Conservation (phyloP, 1,140 invertebrate species). For the Papilio machaon region DNA sequence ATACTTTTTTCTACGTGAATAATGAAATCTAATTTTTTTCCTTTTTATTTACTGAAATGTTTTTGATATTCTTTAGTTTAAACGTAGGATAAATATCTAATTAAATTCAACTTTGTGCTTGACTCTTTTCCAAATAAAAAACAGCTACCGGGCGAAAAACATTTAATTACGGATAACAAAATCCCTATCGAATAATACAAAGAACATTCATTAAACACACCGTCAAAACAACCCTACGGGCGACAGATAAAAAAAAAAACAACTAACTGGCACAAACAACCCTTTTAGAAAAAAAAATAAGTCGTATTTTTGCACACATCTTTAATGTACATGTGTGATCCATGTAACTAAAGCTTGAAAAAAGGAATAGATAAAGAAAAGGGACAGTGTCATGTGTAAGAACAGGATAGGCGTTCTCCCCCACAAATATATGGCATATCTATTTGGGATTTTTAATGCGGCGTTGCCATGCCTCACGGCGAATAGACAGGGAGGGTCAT, state of each 20-base stretch:
- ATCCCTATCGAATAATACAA: slow-evolving; percentile 33
- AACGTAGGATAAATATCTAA: background rate
- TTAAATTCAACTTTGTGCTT: background rate
- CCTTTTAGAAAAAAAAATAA: slow-evolving; percentile 12
- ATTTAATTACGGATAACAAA: slow-evolving; percentile 39
- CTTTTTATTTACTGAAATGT: background rate
- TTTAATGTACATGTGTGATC: slow-evolving; percentile 16
- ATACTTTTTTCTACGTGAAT: no score
- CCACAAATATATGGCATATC: slow-evolving; percentile 38
- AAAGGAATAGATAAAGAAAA: slow-evolving; percentile 36
- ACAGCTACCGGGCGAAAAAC: slow-evolving; percentile 8
- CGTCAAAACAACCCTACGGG: slow-evolving; percentile 27
- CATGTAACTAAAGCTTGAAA: slow-evolving; percentile 37
- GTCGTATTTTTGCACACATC: slow-evolving; percentile 10
- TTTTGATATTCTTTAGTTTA: background rate
- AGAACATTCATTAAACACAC: slow-evolving; percentile 35
- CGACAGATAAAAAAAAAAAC: slow-evolving; percentile 29
- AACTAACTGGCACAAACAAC: slow-evolving; percentile 31
- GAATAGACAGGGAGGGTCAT: slow-evolving; percentile 38
- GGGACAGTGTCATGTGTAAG: background rate
- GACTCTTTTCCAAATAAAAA: slow-evolving; percentile 9
- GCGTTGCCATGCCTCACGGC: slow-evolving; percentile 33
- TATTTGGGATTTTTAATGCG: slow-evolving; percentile 40
- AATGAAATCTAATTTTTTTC: no score
- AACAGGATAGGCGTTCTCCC: slow-evolving; percentile 32